phyloP scores from a whole-genome alignment of 2,888 invertebrate genomes.

The Amphipoea oculea region DNA sequence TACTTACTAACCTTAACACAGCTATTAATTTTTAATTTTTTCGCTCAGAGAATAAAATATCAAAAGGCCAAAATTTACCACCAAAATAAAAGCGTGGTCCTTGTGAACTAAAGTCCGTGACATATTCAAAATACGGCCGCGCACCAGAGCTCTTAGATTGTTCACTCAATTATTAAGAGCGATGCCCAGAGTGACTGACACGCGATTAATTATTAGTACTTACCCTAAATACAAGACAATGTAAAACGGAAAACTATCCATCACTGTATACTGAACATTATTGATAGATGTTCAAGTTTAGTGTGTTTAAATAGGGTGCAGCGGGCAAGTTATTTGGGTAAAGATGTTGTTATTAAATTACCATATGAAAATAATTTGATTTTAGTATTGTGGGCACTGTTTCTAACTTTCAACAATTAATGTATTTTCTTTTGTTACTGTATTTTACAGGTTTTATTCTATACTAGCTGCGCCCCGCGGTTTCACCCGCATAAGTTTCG shows the following conservation, averaged over 20 bases:
- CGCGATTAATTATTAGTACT: constrained; percentile 58
- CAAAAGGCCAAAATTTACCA: background rate
- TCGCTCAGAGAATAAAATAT: background rate
- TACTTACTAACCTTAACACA: background rate
- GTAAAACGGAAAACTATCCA: constrained; percentile 57
- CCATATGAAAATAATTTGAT: background rate
- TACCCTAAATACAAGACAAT: constrained; percentile 52
- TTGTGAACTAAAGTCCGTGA: background rate
- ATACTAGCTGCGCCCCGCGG: too few relatives aligned
- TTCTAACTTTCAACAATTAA: background rate
- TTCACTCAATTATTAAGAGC: constrained; percentile 58
- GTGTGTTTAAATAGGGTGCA: constrained; percentile 5
- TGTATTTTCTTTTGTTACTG: too few relatives aligned
- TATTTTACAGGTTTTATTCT: background rate
- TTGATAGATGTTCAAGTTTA: constrained; percentile 53
- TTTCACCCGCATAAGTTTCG: too few relatives aligned
- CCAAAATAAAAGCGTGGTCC: background rate
- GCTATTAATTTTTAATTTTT: background rate
- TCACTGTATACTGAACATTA: constrained; percentile 46
- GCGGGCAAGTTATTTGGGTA: background rate
- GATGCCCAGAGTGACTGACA: constrained; percentile 50
- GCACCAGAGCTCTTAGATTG: constrained; percentile 31
- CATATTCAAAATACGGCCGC: background rate
- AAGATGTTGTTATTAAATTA: background rate
- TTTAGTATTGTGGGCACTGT: background rate